Base-by-base conservation (phyloP, 2,113 vertebrate genomes). In the Brachionichthys hirsutus region DNA sequence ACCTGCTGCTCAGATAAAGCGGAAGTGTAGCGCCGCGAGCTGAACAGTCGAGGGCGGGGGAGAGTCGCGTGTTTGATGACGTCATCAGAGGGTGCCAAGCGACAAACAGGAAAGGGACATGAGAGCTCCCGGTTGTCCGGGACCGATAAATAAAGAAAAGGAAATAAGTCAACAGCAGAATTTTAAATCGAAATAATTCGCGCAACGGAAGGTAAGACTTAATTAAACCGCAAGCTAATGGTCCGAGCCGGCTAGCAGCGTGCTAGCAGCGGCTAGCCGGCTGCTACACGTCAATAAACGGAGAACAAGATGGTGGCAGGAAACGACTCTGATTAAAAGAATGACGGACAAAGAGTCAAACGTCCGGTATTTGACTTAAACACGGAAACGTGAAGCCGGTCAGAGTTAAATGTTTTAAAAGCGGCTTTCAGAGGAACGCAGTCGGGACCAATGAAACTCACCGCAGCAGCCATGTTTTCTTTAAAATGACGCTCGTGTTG, bases 151-250 rank as follows among this genome's bases (percentile, higher is more conserved):
- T 11, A 17, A 45, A 9, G 11, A 12, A 10, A 5, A 2, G 7
- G 6, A 59, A 15, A 48, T 40, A 8, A 55, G 17, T 3, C 18
- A 20, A 10, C n/a, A 46, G 40, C 54, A 44, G 22, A 24, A 5
- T 43, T 78, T 68, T 67, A 59, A 50, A 55, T 35, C 51, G 46
- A 77, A 74, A 54, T 36, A 47, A 51, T 70, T 54, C 63, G 44
- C 51, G 17, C 38, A 51, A 65, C 62, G 53, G 71, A 78, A 84
- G 81, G 81, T 84, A 54, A 64, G 81, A 57, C 8, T n/a, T 2
- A 1, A 14, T 4, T 3, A 45, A 62, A 44, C 40, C 19, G n/a
- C 44, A 12, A 12, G 16, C 4, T 12, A 34, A 3, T 11, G 9
- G 10, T 22, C 35, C 9, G 13, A 36, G 19, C 12, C 1, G 15